phyloP scores from a whole-genome alignment of 2,888 invertebrate genomes.

The Trachelus tabidus region DNA sequence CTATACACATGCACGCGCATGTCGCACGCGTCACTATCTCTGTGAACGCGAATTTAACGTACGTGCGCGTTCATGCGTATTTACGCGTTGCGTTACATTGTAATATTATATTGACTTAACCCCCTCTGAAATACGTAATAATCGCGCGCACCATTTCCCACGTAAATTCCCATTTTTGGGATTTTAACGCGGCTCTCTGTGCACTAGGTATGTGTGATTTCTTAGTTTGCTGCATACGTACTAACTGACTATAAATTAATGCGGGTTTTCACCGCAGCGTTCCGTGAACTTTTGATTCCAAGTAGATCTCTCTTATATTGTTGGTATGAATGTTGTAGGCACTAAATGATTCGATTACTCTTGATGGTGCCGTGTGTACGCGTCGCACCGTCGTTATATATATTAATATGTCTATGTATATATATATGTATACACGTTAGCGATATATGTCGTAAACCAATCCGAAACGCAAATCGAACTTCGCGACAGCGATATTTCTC shows the following conservation, averaged over 20 bases:
- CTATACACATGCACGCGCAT: not conserved
- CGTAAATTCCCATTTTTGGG: conserved; percentile 1
- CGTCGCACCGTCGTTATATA: not conserved
- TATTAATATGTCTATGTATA: not conserved
- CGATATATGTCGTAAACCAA: not conserved
- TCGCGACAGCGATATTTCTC: not conserved
- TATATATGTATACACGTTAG: not conserved
- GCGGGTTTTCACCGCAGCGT: conserved; percentile 9
- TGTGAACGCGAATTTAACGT: conserved; percentile 17
- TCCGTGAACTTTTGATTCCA: conserved; percentile 9
- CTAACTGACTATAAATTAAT: conserved; percentile 14
- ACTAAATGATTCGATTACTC: conserved; percentile 19
- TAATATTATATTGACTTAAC: conserved; percentile 8
- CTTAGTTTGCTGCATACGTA: conserved; percentile 17
- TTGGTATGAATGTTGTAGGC: conserved; percentile 8
- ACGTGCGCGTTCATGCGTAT: conserved; percentile 14
- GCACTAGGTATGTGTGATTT: conserved; percentile 12
- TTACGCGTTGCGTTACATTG: conserved; percentile 15
- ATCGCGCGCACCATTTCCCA: conserved; percentile 8
- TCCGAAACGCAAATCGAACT: not conserved
- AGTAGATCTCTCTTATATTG: conserved; percentile 16
- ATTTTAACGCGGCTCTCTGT: not conserved
- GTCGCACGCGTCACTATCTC: conserved; percentile 14
- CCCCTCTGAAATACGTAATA: not conserved
- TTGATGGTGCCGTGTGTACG: not conserved